Evolutionary conservation across 2,113 vertebrate species (phyloP).

Genomic region (Heterotis niloticus): DNA sequence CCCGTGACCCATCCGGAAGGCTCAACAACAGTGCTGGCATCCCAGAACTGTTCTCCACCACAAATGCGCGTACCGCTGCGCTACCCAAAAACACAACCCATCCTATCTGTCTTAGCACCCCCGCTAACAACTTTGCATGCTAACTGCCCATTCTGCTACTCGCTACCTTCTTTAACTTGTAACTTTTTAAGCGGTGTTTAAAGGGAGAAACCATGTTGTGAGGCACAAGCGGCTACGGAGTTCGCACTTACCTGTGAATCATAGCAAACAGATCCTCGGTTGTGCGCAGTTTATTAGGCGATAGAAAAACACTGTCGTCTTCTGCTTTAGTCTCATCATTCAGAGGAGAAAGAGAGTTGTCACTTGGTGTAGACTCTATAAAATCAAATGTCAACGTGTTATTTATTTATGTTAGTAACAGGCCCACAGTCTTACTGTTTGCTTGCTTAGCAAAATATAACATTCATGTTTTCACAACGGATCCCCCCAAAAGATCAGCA

Average conservation of each 20-base stretch:
- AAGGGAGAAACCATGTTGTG: neutral
- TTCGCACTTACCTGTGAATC: slow-evolving; percentile 85
- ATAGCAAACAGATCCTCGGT: slow-evolving; percentile 97
- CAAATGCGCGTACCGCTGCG: no score
- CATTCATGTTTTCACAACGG: no score
- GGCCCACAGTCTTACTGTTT: neutral
- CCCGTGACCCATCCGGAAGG: no score
- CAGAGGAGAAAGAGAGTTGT: slow-evolving; percentile 87
- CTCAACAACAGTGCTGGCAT: no score
- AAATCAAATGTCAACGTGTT: slow-evolving; percentile 2
- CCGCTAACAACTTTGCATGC: no score
- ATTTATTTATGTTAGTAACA: neutral
- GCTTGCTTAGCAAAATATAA: neutral
- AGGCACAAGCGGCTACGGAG: neutral
- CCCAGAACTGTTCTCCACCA: no score
- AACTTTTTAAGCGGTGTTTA: no score
- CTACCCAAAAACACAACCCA: no score
- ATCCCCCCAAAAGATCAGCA: no score
- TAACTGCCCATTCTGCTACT: no score
- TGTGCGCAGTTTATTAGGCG: slow-evolving; percentile 90
- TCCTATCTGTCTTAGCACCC: no score
- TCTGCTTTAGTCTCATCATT: slow-evolving; percentile 86
- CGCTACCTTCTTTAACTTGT: no score
- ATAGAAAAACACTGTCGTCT: slow-evolving; percentile 79
- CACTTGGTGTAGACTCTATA: slow-evolving; percentile 75